phyloP scores from a whole-genome alignment of 2,797 vertebrate species.

The Esox lucius region DNA sequence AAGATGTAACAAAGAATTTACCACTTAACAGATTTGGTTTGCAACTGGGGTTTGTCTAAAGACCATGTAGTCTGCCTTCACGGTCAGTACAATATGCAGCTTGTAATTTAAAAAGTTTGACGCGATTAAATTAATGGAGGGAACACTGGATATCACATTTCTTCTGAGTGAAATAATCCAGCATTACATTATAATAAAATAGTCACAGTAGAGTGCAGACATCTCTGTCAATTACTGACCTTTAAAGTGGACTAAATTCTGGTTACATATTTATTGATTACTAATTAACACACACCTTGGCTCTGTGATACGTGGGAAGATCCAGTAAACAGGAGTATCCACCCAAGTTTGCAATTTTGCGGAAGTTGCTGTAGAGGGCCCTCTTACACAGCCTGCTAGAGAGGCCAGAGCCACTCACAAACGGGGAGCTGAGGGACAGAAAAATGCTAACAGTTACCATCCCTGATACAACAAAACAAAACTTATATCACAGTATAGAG shows the following conservation, averaged over 20 bases:
- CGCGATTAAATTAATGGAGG: too few relatives aligned
- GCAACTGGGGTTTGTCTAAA: too few relatives aligned
- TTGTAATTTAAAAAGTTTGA: too few relatives aligned
- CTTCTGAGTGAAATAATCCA: background rate
- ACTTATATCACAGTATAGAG: background rate
- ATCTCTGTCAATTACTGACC: background rate
- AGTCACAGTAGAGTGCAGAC: background rate
- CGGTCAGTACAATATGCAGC: too few relatives aligned
- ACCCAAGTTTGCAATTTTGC: constrained; percentile 3
- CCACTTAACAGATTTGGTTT: background rate
- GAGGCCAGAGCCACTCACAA: constrained; percentile 3
- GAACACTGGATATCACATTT: background rate
- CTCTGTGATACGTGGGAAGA: constrained; percentile 6
- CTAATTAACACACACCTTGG: constrained; percentile 1
- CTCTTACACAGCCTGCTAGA: constrained; percentile 23
- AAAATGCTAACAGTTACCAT: background rate
- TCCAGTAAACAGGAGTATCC: background rate
- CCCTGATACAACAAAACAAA: background rate
- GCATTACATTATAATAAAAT: background rate
- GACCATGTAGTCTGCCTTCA: too few relatives aligned
- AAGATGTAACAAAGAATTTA: background rate
- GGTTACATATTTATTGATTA: background rate
- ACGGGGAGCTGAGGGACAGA: background rate
- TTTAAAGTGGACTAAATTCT: background rate
- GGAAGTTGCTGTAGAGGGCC: constrained; percentile 39